These are phyloP conservation scores for Kuschelorhynchus macadamiae DNA, from an alignment of 2,888 invertebrate species.

Conservation along the genomic window DNA sequence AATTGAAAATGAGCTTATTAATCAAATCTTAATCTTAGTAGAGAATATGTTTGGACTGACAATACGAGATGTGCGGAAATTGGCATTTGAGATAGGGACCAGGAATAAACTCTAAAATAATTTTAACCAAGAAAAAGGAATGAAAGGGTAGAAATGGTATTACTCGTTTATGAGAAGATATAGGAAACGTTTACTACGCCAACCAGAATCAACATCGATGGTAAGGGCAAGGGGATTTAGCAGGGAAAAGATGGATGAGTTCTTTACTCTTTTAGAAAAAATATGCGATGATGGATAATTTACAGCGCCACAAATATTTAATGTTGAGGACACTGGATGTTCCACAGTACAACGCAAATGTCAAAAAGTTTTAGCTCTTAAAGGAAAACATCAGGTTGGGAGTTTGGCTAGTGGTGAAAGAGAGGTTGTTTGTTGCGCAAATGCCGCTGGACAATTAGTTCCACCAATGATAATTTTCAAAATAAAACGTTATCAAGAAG, in stretches of 20 bases:
- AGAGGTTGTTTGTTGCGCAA: slow-evolving; percentile 51
- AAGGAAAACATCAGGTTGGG: slow-evolving; percentile 52
- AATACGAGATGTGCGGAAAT: slow-evolving; percentile 6
- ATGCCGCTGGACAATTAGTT: slow-evolving; percentile 51
- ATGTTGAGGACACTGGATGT: slow-evolving; percentile 29
- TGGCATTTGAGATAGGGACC: slow-evolving; percentile 4
- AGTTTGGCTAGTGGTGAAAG: slow-evolving; percentile 52
- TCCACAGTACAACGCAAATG: slow-evolving; percentile 49
- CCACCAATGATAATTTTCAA: slow-evolving; percentile 56
- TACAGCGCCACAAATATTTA: background rate
- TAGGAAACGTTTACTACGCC: slow-evolving; percentile 20
- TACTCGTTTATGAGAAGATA: slow-evolving; percentile 10
- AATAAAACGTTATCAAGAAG: slow-evolving; percentile 43
- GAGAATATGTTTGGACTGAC: slow-evolving; percentile 1
- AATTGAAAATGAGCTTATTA: background rate
- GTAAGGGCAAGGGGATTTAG: slow-evolving; percentile 44
- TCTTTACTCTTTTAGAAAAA: slow-evolving; percentile 8
- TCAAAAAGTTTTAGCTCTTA: slow-evolving; percentile 49
- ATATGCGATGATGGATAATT: background rate
- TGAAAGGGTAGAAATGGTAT: slow-evolving; percentile 13
- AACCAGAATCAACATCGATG: slow-evolving; percentile 30
- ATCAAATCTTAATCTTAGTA: background rate
- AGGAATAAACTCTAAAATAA: slow-evolving; percentile 13
- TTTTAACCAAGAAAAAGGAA: slow-evolving; percentile 11
- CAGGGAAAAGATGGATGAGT: background rate